Evolutionary conservation across 2,888 invertebrate genomes (phyloP).

Genomic region (Pyrrhosoma nymphula): DNA sequence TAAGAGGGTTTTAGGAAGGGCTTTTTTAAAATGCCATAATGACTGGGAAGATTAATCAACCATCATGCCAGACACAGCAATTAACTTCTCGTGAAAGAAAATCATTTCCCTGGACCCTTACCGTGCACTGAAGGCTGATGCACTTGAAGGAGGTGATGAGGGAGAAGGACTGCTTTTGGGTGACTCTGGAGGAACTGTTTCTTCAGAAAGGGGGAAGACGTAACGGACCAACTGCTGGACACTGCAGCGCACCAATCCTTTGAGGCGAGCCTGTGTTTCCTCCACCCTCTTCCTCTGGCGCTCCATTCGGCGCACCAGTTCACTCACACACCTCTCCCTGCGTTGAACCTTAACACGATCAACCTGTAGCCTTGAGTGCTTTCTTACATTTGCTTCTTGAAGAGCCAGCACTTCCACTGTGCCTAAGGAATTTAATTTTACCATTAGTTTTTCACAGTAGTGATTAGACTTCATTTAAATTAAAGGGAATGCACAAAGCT

Average conservation of each 20-base stretch:
- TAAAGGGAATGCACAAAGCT: too few relatives aligned
- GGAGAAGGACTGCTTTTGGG: not conserved
- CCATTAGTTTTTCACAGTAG: not conserved
- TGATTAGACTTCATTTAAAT: too few relatives aligned
- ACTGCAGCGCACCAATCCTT: constrained; percentile 80
- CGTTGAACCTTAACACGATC: constrained; percentile 84
- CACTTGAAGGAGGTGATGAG: not conserved
- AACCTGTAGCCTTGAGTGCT: constrained; percentile 79
- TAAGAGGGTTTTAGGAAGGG: too few relatives aligned
- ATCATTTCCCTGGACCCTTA: not conserved
- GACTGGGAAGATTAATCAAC: too few relatives aligned
- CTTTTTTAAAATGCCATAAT: too few relatives aligned
- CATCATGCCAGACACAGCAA: too few relatives aligned
- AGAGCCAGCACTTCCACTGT: constrained; percentile 76
- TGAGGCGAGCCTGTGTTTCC: constrained; percentile 80
- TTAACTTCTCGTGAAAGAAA: too few relatives aligned
- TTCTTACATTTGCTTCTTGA: constrained; percentile 77
- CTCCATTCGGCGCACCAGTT: constrained; percentile 79
- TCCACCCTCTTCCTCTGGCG: constrained; percentile 79
- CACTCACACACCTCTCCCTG: constrained; percentile 81
- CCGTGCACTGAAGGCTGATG: not conserved
- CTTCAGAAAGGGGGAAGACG: constrained; percentile 84
- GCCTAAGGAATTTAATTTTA: constrained; percentile 76
- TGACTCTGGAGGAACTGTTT: constrained; percentile 72
- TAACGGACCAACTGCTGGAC: constrained; percentile 84